Base-by-base conservation (phyloP, 2,113 vertebrate species). In the Sminthopsis crassicaudata region DNA sequence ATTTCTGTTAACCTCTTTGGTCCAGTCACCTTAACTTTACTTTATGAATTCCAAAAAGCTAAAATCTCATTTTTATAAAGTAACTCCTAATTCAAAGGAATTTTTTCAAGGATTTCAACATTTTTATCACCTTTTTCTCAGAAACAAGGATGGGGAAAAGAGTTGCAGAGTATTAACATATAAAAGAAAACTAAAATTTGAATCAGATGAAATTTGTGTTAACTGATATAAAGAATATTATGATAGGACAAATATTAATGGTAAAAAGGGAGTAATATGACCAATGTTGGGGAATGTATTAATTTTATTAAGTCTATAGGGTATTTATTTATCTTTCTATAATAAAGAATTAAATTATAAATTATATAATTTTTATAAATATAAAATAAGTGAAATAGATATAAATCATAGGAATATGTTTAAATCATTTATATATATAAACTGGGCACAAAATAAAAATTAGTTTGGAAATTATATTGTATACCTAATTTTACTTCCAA, bases 61-160 rank as follows among this genome's bases (percentile, higher is more conserved):
- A 92, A 90, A 95, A 94, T 90, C 30, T 67, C n/a, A 90, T 88
- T 92, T 90, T 93, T 95, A 84, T 51, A 67, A 96, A 53, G 60
- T 91, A 91, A 95, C 23, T 67, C 26, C 67, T 89, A 76, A 53
- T 94, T 42, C 42, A 55, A 97, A 26, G 53, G 89, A 96, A 94
- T 93, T 91, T 52, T 91, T 89, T 90, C 53, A 92, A 95, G 53
- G 14, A 51, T 55, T 93, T 94, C 54, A 48, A 84, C 24, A 92
- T 91, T n/a, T 36, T 30, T 25, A 94, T 88, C 46, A 53, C 46
- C 36, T 84, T 94, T 55, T 96, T 95, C 94, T 89, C 91, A 96
- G 96, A 96, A 97, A 94, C 94, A 0, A 90, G 42, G 95, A 51
- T 23, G 1, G 89, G 4, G 25, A 90, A 90, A 96, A 93, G 89